Base-by-base conservation (phyloP, 2,888 invertebrate species). In the Phortica magna region DNA sequence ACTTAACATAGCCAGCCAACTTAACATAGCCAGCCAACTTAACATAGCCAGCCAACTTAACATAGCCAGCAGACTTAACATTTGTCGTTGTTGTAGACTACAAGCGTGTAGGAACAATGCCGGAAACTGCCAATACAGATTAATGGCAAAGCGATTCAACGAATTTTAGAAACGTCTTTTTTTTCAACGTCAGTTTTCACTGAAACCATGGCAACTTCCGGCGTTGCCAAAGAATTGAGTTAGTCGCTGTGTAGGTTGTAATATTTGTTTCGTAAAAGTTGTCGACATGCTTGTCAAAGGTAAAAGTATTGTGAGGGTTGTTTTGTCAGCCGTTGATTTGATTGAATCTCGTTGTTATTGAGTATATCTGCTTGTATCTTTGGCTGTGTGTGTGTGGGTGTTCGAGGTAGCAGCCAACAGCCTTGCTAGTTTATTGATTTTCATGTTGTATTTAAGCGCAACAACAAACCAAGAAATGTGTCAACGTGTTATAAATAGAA, bases 401-500 rank as follows among this genome's bases (percentile, higher is more conserved):
- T 31, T 48, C 2, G 7, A 48, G 7, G 48, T 2, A 61, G 19
- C 22, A 7, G 4, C 12, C 22, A 7, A 1, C 12, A 61, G 7
- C 22, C n/a, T 39, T 12, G 53, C 55, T 71, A 31, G n/a, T 55
- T 55, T 71, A 71, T 71, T 71, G 70, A 71, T 71, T 71, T 71
- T 71, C n/a, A 12, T 67, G 70, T 71, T 42, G 31, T 42, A 53
- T 53, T 31, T 70, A 55, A 10, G 12, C 31, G 31, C 14, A 59
- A n/a, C 59, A 59, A 59, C 10, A 17, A 10, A 17, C 42, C 9
- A 71, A 71, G 48, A 70, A 71, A 55, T 71, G 39, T 71, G 53
- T 55, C 43, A 68, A 43, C 70, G 55, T 55, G 70, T 71, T 71
- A 70, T 53, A 70, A 53, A 53, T 70, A 70, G 53, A 70, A 53